Conservation (phyloP, 2,888 invertebrate genomes). For the Heteromyza rotundicornis region DNA sequence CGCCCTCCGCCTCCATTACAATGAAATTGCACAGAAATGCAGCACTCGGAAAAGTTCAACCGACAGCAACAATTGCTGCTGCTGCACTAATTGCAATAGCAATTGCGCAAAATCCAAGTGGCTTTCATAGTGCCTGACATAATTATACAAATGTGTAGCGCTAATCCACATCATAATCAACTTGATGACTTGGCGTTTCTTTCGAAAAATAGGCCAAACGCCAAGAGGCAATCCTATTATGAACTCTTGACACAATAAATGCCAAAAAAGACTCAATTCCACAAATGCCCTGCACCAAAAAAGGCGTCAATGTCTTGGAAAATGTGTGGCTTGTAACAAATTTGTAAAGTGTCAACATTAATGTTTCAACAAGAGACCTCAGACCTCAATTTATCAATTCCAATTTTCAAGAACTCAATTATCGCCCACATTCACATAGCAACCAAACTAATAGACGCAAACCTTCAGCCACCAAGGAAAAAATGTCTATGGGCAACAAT, state of each 20-base stretch:
- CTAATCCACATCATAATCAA: constrained; percentile 4
- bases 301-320: not conserved
- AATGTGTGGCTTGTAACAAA: not conserved
- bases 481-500: constrained; percentile 35
- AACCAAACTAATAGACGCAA: no score
- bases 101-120: not conserved
- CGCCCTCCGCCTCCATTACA: not conserved
- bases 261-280: not conserved
- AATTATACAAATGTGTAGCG: not conserved
- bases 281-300: not conserved
- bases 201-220: no score
- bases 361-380: constrained; percentile 14
- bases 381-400: not conserved
- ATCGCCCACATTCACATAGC: constrained; percentile 33
- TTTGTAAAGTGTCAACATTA: constrained; percentile 41
- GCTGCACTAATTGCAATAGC: constrained; percentile 16
- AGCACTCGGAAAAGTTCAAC: constrained; percentile 15
- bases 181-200: constrained; percentile 5
- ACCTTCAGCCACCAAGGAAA: not conserved
- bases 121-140: no score
- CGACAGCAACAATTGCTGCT: constrained; percentile 10
- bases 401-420: constrained; percentile 42
- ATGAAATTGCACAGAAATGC: constrained; percentile 6
- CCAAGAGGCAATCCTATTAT: no score
- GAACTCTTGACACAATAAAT: not conserved